Evolutionary conservation across 2,797 vertebrate species (phyloP), one percentile per base, ranked within the genome.

Genomic region (Hydrophis major): DNA sequence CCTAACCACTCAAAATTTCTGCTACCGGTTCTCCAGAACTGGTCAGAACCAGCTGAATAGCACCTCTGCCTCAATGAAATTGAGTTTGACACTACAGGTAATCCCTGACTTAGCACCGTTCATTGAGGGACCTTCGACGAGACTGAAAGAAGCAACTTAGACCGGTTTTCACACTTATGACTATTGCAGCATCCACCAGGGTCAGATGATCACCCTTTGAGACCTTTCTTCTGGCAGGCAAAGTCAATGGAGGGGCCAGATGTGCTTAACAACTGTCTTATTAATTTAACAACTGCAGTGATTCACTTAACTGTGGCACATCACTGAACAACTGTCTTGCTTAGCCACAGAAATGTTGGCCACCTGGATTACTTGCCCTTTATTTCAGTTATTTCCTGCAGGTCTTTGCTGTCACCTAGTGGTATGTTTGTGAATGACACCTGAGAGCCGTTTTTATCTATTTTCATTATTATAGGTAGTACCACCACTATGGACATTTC

Each of bases 321-420:
- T 32, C 63, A 16, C 63, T 32, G n/a, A 66, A 32, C 63, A n/a
- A 5, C 28, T 0, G 4, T 66, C 28, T 66, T 66, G 63, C 66
- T 69, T 32, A 6, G 14, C 14, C 6, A 32, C n/a, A 32, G n/a
- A 18, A 32, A 69, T 18, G 66, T 69, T 69, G 66, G 6, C 5
- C n/a, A 28, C 2, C n/a, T 6, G 0, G 2, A 3, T 16, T 16
- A 16, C 13, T 69, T 69, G n/a, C 32, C 16, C 14, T 32, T n/a
- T 22, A 22, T 1, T 22, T 20, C 20, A 22, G 18, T 42, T 78
- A 22, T 78, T 22, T 78, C 74, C 74, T 78, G 18, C 11, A 78
- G 37, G 7, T 20, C 18, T 78, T 42, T 78, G 32, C 74, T 78
- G 74, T 20, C 37, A 78, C 8, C 8, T 78, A 22, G 16, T 11